Percentiles rank a stretch among this genome's conserved stretches.
Conservation (phyloP, 2,797 vertebrate genomes). For the Ceyx erithaca region DNA sequence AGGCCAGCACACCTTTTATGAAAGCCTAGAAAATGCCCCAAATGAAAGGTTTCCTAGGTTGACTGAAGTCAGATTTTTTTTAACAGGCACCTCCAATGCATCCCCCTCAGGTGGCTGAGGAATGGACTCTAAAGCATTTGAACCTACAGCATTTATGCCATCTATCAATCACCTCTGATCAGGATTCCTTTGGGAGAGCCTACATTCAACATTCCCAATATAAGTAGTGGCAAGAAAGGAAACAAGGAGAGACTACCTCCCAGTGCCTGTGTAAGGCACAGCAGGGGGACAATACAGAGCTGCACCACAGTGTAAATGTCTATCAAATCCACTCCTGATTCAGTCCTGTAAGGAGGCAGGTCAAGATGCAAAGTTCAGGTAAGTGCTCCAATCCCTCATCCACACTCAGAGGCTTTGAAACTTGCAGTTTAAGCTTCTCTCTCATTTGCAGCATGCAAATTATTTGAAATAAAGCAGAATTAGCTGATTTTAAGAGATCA, state of each 20-base stretch:
- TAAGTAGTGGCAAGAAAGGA: not conserved
- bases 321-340: not conserved
- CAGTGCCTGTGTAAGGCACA: not conserved
- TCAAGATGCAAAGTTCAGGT: not conserved
- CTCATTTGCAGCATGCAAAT: not conserved
- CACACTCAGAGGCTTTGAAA: not conserved
- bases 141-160: not conserved
- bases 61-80: not conserved
- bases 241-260: not conserved
- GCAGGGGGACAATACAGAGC: not conserved
- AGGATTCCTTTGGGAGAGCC: not conserved
- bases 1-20: not conserved
- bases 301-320: not conserved
- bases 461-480: not conserved
- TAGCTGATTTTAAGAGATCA: constrained; percentile 6
- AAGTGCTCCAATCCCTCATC: not conserved
- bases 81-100: not conserved
- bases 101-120: not conserved
- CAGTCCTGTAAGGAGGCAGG: not conserved
- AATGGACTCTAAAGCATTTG: not conserved
- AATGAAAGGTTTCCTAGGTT: not conserved
- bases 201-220: not conserved
- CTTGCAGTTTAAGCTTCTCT: not conserved
- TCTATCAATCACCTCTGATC: not conserved
- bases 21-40: not conserved